A percentile compares a stretch with the other conserved stretches of the same genome.
These are phyloP conservation scores for Nomada fucata DNA, from an alignment of 2,888 invertebrate species.

Conservation along the genomic window DNA sequence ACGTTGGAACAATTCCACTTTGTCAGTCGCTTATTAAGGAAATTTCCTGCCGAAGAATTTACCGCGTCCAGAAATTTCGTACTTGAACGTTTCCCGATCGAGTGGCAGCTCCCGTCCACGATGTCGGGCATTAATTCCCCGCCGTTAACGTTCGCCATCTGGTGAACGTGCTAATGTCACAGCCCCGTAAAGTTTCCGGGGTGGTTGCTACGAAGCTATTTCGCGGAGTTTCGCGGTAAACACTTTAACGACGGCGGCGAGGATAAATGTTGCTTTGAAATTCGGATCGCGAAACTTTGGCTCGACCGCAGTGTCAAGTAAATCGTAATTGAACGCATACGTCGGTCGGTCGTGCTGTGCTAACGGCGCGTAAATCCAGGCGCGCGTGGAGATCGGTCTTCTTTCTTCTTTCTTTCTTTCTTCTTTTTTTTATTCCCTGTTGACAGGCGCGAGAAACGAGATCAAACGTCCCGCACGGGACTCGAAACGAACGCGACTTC, in stretches of 20 bases:
- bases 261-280: conserved; percentile 35
- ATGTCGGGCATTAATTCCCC: neutral
- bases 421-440: neutral
- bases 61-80: neutral
- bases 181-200: conserved; percentile 23
- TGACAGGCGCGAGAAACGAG: neutral
- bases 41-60: neutral
- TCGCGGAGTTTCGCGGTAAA: conserved; percentile 32
- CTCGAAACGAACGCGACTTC: neutral
- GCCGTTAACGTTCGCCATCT: conserved; percentile 10
- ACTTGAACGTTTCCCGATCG: neutral
- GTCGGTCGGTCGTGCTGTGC: neutral
- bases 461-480: neutral
- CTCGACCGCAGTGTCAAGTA: conserved; percentile 25
- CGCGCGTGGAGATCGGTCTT: neutral
- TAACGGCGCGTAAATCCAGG: neutral
- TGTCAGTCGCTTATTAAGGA: neutral
- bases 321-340: conserved; percentile 42
- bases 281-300: conserved; percentile 34
- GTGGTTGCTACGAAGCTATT: conserved; percentile 28
- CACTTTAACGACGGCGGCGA: conserved; percentile 22
- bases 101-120: neutral
- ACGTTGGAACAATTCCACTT: neutral
- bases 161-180: conserved; percentile 25
- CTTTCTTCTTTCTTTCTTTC: no score